Evolutionary conservation across 2,888 invertebrate genomes (phyloP), one percentile per base, ranked within the genome.

Genomic region (Polydrusus pterygomalis): DNA sequence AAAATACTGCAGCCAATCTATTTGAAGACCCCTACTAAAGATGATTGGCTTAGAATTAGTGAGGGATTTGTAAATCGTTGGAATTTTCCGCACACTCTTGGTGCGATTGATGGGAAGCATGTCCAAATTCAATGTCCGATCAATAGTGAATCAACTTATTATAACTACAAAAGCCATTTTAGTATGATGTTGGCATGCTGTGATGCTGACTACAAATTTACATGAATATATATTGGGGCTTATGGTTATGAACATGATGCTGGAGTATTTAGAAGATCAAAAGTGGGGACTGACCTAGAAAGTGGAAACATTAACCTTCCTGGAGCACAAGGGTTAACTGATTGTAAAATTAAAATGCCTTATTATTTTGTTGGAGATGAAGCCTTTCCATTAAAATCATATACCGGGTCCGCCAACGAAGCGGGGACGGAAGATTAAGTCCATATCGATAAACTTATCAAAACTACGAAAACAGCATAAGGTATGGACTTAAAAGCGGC

Each of bases 1-100:
- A 43, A 43, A 43, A n/a, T 43, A 13, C n/a, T 43, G n/a, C 43
- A 43, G n/a, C 43, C 43, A 43, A 43, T 43, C n/a, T 43, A 43
- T n/a, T 13, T 43, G 43, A 43, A 43, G n/a, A 43, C 10, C 10
- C 43, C 43, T 13, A 43, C 13, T n/a, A 43, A 10, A 43, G n/a
- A 43, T 43, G 43, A 43, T 43, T 43, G 43, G 43, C 43, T 43
- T 13, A 43, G 43, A 13, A 43, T 43, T 43, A 13, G 13, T 13
- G 13, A 43, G n/a, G 43, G n/a, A 43, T 43, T 43, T 43, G 2
- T 43, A 13, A 10, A 43, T 10, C 10, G 43, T 10, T 43, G 43
- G 43, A 43, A 43, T 43, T 43, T 7, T 13, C 43, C 43, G 10
- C 10, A 43, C 43, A 13, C 13, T n/a, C 10, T 43, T 13, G 43